Evolutionary conservation across 1,140 invertebrate genomes (phyloP), one percentile per base, ranked within the genome.

Genomic region (Eurosta solidaginis): DNA sequence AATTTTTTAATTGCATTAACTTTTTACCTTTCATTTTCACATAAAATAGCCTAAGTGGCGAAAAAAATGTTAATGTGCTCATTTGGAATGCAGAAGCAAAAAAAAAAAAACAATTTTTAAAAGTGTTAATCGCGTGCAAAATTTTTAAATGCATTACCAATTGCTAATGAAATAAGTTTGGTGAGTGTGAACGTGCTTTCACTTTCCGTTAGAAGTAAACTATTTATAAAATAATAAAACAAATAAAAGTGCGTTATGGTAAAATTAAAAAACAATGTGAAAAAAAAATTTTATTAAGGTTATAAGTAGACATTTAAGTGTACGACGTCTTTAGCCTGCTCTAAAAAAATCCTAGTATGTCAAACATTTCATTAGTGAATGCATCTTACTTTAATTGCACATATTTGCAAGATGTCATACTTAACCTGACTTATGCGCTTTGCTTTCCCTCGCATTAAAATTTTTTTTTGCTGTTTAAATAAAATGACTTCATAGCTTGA

Each of bases 1-100:
- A 40, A 40, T 68, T 68, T n/a, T 68, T 68, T 68, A 68, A 68
- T 68, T 68, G 59, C 59, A 68, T 68, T 68, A 40, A n/a, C n/a
- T n/a, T 40, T 68, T 68, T 10, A 40, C 59, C 33, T 68, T 68
- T 68, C 59, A 68, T 68, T 68, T 68, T 68, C 36, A 68, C 33
- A 17, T n/a, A 36, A 47, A 47, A 3, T 47, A 47, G 12, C 45
- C 7, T 17, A 12, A 12, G 6, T 25, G 27, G 10, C 50, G 33
- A 14, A 59, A 59, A 36, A 59, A 59, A 36, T 17, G 14, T 52
- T 59, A 36, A 17, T 7, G 22, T 59, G 27, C 33, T 59, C 29
- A 59, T 27, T 59, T 59, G 2, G 22, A 54, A 54, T 25, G 50
- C 22, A 54, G 33, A 33, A 14, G 7, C n/a, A 50, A 50, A 17